A percentile compares a stretch with the other conserved stretches of the same genome.
phyloP scores from a whole-genome alignment of 2,888 invertebrate genomes.

The Nasonia oneida region DNA sequence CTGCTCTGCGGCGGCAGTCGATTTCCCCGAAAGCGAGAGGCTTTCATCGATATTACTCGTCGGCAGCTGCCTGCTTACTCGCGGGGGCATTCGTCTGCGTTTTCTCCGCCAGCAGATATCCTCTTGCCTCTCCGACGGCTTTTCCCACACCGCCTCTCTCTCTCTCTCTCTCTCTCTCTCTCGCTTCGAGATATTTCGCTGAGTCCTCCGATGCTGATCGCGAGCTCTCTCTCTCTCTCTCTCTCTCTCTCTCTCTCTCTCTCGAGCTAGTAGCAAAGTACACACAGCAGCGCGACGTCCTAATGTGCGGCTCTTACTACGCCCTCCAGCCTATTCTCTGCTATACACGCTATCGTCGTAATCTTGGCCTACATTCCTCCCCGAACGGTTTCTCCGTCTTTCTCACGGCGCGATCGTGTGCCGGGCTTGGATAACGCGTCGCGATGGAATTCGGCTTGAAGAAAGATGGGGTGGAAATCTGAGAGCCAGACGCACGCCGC shows the following conservation, averaged over 20 bases:
- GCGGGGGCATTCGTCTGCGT: slow-evolving; percentile 6
- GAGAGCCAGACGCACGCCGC: background rate
- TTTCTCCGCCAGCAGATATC: background rate
- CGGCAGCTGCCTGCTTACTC: background rate
- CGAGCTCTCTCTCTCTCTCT: background rate
- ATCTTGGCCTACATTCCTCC: slow-evolving; percentile 55
- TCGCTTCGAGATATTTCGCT: slow-evolving; percentile 44
- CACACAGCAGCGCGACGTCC: background rate
- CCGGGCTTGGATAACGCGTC: background rate
- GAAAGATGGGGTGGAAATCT: background rate
- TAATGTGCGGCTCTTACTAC: slow-evolving; percentile 5
- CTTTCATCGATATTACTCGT: slow-evolving; percentile 48
- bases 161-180: background rate
- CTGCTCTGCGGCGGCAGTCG: background rate
- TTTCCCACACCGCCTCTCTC: background rate
- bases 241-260: background rate
- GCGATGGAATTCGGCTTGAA: background rate
- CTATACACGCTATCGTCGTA: slow-evolving; percentile 15
- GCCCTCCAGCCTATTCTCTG: background rate
- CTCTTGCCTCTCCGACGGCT: background rate
- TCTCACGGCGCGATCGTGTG: too few relatives aligned
- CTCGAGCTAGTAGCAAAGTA: slow-evolving; percentile 1
- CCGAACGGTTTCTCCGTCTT: background rate
- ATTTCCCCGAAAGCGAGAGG: slow-evolving; percentile 1
- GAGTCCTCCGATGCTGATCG: slow-evolving; percentile 52